These are phyloP conservation scores for Pinna nobilis DNA, from an alignment of 1,140 invertebrate species.

Conservation along the genomic window DNA sequence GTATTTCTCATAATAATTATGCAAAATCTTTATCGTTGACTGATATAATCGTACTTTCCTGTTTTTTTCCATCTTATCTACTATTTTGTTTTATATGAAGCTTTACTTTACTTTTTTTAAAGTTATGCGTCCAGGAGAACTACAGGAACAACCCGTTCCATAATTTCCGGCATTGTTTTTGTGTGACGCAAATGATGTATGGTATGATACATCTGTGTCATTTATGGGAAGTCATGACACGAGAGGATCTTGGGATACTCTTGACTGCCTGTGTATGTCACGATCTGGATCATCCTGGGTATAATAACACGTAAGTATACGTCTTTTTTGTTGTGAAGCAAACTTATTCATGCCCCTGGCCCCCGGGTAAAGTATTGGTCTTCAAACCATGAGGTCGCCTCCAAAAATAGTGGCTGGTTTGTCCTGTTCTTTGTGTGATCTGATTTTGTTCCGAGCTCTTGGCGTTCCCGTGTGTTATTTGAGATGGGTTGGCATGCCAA, in stretches of 20 bases:
- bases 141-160: slow-evolving; percentile 94
- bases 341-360: not conserved
- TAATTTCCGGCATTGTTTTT: slow-evolving; percentile 92
- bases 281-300: slow-evolving; percentile 76
- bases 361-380: not conserved
- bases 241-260: slow-evolving; percentile 86
- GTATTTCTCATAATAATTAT: no score
- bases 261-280: slow-evolving; percentile 88
- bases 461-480: no score
- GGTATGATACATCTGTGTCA: slow-evolving; percentile 77
- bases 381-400: not conserved
- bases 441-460: no score
- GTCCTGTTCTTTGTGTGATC: no score
- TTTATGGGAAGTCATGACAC: slow-evolving; percentile 81
- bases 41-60: no score
- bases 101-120: slow-evolving; percentile 26
- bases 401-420: not conserved
- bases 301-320: slow-evolving; percentile 74
- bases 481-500: no score
- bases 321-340: not conserved
- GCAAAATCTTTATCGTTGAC: no score
- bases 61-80: no score
- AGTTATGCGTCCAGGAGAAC: slow-evolving; percentile 85
- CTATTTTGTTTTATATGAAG: no score
- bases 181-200: slow-evolving; percentile 92